These are phyloP conservation scores for Sebastiscus tertius DNA, from an alignment of 2,797 vertebrate genomes.

Conservation along the genomic window DNA sequence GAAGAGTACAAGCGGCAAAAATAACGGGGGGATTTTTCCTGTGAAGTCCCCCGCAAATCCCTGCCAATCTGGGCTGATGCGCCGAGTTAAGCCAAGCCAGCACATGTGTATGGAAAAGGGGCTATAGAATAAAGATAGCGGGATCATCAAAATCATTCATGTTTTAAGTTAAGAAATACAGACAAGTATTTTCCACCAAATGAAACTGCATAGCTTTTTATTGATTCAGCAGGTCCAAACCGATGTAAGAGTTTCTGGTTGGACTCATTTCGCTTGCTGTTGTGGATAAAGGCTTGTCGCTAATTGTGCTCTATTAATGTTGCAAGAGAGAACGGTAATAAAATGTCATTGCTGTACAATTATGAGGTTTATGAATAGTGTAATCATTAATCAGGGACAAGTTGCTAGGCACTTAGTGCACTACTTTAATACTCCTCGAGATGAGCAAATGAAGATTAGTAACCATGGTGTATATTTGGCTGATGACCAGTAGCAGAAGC, in stretches of 20 bases:
- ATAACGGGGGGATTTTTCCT: too few species aligned
- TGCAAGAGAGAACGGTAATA: slow-evolving; percentile 34
- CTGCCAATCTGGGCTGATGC: too few species aligned
- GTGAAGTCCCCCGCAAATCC: too few species aligned
- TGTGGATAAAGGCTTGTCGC: slow-evolving; percentile 10
- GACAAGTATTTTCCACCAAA: neutral
- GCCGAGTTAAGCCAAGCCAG: too few species aligned
- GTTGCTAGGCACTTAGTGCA: slow-evolving; percentile 49
- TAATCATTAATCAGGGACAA: slow-evolving; percentile 62
- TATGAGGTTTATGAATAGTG: slow-evolving; percentile 65
- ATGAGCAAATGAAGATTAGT: slow-evolving; percentile 35
- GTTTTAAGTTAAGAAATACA: neutral
- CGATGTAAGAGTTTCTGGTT: slow-evolving; percentile 20
- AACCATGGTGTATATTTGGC: slow-evolving; percentile 9
- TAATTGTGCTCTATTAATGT: slow-evolving; percentile 55
- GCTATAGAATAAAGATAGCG: neutral
- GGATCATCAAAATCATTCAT: neutral
- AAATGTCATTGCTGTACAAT: slow-evolving; percentile 53
- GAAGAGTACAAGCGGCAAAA: too few species aligned
- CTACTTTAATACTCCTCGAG: slow-evolving; percentile 28
- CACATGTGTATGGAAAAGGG: too few species aligned
- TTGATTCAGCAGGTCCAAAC: neutral
- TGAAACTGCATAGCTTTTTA: neutral
- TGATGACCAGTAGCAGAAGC: neutral
- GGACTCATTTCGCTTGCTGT: slow-evolving; percentile 11